These are phyloP conservation scores for Galaxea fascicularis DNA, from an alignment of 92 coral and sea anemone species.

Conservation along the genomic window DNA sequence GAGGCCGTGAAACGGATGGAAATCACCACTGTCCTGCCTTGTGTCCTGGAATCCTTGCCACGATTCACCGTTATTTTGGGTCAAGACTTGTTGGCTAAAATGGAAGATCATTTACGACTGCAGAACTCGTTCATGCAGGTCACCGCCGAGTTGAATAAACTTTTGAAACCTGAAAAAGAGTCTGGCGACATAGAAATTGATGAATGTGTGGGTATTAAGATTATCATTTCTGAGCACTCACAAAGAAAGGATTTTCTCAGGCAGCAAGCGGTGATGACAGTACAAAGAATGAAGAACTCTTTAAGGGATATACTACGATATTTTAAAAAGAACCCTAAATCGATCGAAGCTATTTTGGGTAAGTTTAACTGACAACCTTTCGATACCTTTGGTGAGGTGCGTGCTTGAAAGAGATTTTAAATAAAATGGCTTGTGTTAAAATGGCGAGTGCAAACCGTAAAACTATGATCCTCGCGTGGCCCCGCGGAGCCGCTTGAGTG, in stretches of 20 bases:
- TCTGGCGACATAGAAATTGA: too few relatives aligned
- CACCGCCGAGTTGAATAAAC: background rate
- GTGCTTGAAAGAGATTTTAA: background rate
- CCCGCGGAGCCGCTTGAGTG: too few relatives aligned
- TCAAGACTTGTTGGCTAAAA: conserved; percentile 61
- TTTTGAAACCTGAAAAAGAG: background rate
- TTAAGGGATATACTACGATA: conserved; percentile 76
- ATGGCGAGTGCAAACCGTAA: background rate
- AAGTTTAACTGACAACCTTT: conserved; percentile 1
- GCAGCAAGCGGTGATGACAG: conserved; percentile 52
- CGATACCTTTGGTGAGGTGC: background rate
- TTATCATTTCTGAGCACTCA: background rate
- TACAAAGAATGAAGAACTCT: conserved; percentile 69
- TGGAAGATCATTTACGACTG: conserved; percentile 58
- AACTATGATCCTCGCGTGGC: too few relatives aligned
- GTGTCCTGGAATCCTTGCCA: conserved; percentile 62
- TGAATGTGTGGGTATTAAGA: background rate
- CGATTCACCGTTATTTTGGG: conserved; percentile 82
- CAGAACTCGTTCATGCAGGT: conserved; percentile 21
- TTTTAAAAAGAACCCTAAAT: conserved; percentile 86
- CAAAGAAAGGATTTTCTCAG: conserved; percentile 44
- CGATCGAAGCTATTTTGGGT: conserved; percentile 81
- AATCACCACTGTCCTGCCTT: conserved; percentile 73
- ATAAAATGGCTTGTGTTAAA: background rate
- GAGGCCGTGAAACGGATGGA: conserved; percentile 80